Conservation (phyloP, 2,113 vertebrate genomes). For the Theropithecus gelada region DNA sequence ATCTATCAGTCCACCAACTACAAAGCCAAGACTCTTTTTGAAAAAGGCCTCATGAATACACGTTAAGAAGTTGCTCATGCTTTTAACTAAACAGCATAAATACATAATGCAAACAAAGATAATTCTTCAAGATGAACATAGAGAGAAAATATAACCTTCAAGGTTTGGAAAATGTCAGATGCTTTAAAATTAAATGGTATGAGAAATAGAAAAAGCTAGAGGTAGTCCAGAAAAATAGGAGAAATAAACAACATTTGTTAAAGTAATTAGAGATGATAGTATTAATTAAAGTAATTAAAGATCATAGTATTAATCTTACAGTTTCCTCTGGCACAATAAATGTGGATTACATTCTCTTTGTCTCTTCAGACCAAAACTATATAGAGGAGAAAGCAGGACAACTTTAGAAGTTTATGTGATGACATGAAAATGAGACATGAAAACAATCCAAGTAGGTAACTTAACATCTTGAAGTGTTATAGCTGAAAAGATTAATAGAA, state of each 20-base stretch:
- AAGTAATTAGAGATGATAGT: constrained; percentile 13
- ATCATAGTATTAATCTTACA: constrained; percentile 10
- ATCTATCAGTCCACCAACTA: background rate
- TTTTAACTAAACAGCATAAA: background rate
- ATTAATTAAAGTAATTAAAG: constrained; percentile 10
- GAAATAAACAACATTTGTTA: constrained; percentile 22
- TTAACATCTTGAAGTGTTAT: constrained; percentile 4
- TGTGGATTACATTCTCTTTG: background rate
- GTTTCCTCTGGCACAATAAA: background rate
- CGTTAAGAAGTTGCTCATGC: background rate
- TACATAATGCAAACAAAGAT: background rate
- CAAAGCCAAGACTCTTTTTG: background rate
- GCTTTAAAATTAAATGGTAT: constrained; percentile 36
- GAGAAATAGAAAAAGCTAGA: background rate
- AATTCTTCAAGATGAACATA: background rate
- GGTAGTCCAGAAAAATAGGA: background rate
- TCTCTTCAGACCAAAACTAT: constrained; percentile 1
- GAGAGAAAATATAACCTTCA: constrained; percentile 25
- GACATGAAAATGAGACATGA: background rate
- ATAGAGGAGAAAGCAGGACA: background rate
- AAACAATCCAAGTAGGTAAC: background rate
- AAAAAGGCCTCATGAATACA: background rate
- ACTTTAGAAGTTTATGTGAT: background rate
- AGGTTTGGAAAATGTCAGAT: constrained; percentile 11
- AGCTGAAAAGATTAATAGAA: background rate